These are phyloP conservation scores for Aplysia californica DNA, from an alignment of 1,140 invertebrate genomes.

Conservation along the genomic window DNA sequence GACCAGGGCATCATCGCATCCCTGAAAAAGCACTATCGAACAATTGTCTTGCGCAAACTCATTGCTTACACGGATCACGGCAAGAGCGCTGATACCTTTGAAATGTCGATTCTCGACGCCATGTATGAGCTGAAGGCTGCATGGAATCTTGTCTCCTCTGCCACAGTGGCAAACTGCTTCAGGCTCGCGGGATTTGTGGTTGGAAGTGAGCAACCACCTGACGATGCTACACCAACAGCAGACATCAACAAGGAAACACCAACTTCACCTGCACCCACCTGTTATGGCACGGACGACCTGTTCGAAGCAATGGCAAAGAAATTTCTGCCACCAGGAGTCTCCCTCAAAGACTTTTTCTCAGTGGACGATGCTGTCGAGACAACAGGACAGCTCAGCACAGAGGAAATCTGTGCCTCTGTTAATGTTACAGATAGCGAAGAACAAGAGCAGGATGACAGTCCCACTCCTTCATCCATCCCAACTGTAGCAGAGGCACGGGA, in stretches of 20 bases:
- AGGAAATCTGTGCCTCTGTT: not conserved
- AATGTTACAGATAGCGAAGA: not conserved
- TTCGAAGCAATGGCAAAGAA: too few relatives aligned
- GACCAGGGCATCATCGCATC: not conserved
- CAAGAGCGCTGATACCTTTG: too few relatives aligned
- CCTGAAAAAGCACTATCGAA: not conserved
- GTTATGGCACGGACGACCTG: too few relatives aligned
- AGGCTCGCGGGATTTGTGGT: not conserved
- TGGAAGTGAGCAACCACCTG: too few relatives aligned
- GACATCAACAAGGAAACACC: not conserved
- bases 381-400: not conserved
- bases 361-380: too few relatives aligned
- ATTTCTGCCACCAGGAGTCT: too few relatives aligned
- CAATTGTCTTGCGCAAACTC: not conserved
- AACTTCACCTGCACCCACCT: not conserved
- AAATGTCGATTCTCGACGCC: too few relatives aligned
- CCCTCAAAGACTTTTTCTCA: not conserved
- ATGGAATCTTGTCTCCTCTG: not conserved
- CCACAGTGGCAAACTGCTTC: not conserved
- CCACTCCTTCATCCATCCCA: not conserved
- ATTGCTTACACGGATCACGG: not conserved
- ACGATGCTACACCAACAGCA: not conserved
- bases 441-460: not conserved
- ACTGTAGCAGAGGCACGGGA: not conserved
- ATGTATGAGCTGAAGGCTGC: not conserved